Evolutionary conservation across 2,113 vertebrate species (phyloP), one percentile per base, ranked within the genome.

Genomic region (Seriola quinqueradiata): DNA sequence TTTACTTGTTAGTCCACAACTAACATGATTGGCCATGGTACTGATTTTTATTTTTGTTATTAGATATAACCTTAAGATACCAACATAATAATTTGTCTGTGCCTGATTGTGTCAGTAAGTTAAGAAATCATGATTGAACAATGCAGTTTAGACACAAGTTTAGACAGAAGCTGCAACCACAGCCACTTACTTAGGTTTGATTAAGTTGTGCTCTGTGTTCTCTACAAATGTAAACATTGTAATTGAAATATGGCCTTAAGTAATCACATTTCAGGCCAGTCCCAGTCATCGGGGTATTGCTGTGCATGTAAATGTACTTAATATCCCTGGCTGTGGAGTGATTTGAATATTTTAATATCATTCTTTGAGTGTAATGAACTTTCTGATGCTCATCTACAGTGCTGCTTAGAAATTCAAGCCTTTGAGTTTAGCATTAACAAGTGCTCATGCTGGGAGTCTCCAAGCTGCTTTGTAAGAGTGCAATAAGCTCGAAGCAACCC

Each of bases 371-470:
- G 48, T 85, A 89, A 87, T 85, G 77, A 87, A 89, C 84, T 83
- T 82, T 85, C 80, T 79, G 87, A 83, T 90, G 85, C 71, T 86
- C 79, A 77, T 85, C 85, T 79, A 65, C 78, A 83, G 82, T 48
- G 76, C 74, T 72, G 72, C 77, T 89, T 78, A 79, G 85, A 83
- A 88, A 77, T 86, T 17, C 42, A 82, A 81, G 64, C 79, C 79
- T 90, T 86, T 89, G 87, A 90, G 71, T 91, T 86, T 44, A 83
- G 82, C 58, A 84, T 92, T 89, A 87, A 90, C 91, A 89, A 91
- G 86, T 5, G 0, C 40, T 84, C 90, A 84, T 42, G 79, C 87
- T 89, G 90, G 79, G 86, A 77, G 81, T 82, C 70, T 90, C 68
- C 75, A 50, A 71, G 80, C 75, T 86, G 85, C 89, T 90, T 87